These are phyloP conservation scores for Noctua janthe DNA, from an alignment of 2,888 invertebrate genomes.

Conservation along the genomic window DNA sequence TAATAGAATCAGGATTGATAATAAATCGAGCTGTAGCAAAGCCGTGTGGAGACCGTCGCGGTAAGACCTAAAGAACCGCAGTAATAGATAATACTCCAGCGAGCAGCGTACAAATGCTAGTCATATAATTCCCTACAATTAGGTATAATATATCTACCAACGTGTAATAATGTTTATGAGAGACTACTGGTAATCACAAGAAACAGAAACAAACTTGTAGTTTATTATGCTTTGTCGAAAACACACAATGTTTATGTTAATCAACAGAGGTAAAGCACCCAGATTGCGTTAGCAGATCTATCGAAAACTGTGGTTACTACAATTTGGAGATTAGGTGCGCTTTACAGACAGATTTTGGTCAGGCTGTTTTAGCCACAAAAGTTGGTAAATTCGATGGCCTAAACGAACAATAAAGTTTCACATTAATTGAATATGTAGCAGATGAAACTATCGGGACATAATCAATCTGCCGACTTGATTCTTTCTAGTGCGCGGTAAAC, in stretches of 20 bases:
- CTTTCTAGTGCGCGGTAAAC: background rate
- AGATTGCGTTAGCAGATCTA: constrained; percentile 16
- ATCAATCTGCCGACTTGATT: constrained; percentile 1
- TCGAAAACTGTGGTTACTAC: background rate
- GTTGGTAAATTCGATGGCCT: background rate
- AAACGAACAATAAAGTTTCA: background rate
- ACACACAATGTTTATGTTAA: constrained; percentile 7
- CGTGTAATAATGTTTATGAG: background rate
- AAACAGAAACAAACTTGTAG: constrained; percentile 5
- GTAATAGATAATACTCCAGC: constrained; percentile 8
- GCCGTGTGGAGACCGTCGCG: constrained; percentile 1
- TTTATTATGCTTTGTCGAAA: constrained; percentile 13
- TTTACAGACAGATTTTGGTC: background rate
- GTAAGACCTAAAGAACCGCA: background rate
- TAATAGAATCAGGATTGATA: constrained; percentile 6
- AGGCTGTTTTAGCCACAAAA: background rate
- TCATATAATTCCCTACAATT: constrained; percentile 26
- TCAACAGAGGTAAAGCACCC: background rate
- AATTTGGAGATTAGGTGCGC: background rate
- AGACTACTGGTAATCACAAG: constrained; percentile 10
- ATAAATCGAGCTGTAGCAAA: constrained; percentile 11
- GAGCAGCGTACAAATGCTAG: constrained; percentile 18
- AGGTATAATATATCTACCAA: constrained; percentile 9
- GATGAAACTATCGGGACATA: background rate
- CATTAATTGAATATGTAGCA: background rate